phyloP scores from a whole-genome alignment of 2,888 invertebrate species.

The Gisinianus flammeolus region DNA sequence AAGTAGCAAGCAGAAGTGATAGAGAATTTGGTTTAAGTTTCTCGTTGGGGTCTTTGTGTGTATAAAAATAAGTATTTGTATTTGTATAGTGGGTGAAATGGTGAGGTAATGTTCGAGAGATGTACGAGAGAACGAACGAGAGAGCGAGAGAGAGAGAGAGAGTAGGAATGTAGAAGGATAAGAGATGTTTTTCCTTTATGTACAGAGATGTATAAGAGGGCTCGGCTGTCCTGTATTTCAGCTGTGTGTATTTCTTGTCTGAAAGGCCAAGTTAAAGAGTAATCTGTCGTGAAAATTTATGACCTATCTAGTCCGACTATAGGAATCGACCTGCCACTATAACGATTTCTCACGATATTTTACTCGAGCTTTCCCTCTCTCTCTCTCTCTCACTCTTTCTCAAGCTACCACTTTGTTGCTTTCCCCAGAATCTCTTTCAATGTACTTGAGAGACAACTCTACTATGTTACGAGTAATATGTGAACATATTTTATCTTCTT shows the following conservation, averaged over 20 bases:
- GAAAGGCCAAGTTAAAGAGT: slow-evolving; percentile 46
- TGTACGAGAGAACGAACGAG: background rate
- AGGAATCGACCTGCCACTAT: slow-evolving; percentile 46
- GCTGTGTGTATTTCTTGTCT: slow-evolving; percentile 30
- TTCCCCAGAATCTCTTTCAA: slow-evolving; percentile 35
- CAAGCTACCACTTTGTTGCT: slow-evolving; percentile 3
- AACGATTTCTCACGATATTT: slow-evolving; percentile 53
- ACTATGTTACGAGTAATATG: slow-evolving; percentile 37
- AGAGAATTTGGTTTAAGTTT: background rate
- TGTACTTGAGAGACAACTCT: slow-evolving; percentile 39
- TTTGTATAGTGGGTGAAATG: background rate
- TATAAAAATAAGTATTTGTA: background rate
- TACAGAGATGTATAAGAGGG: background rate
- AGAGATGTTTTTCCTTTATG: background rate
- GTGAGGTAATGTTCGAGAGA: background rate
- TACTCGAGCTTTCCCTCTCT: slow-evolving; percentile 36
- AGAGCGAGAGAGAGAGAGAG: background rate
- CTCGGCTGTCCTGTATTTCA: background rate
- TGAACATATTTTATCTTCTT: slow-evolving; percentile 39
- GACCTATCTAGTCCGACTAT: slow-evolving; percentile 41
- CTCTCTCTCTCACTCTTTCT: slow-evolving; percentile 14
- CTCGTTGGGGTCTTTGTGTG: background rate
- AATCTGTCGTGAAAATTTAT: slow-evolving; percentile 56
- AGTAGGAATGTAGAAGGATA: background rate
- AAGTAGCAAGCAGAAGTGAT: background rate